A percentile compares a stretch with the other conserved stretches of the same genome.
phyloP scores from a whole-genome alignment of 2,797 vertebrate species.

The Gallinago stenura region DNA sequence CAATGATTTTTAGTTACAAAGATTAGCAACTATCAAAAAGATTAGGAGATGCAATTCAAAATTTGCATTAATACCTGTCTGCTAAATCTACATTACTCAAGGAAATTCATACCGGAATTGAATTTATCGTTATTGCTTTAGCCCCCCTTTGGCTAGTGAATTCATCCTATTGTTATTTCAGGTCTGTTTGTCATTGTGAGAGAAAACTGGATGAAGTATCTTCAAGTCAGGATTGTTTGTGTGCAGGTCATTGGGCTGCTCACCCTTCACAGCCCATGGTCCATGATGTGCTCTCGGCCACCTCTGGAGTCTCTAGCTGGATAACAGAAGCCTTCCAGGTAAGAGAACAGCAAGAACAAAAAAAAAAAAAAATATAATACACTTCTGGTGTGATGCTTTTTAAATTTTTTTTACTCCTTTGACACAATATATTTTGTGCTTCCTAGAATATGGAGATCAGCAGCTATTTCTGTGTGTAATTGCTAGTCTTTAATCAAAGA shows the following conservation, averaged over 20 bases:
- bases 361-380: background rate
- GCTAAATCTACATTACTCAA: background rate
- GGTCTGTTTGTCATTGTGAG: background rate
- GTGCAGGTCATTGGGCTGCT: background rate
- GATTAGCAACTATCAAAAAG: background rate
- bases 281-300: rapidly evolving
- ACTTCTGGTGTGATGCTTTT: background rate
- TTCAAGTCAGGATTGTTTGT: background rate
- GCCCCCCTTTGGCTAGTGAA: background rate
- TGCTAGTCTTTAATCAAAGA: background rate
- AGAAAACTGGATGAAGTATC: background rate
- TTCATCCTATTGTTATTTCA: background rate
- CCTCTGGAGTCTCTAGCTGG: background rate
- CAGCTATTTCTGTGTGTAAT: background rate
- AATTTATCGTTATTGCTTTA: background rate
- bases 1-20: background rate
- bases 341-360: background rate
- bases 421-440: background rate
- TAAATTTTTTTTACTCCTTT: background rate
- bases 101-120: background rate
- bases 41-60: background rate
- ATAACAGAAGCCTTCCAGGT: background rate
- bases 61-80: background rate
- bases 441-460: background rate
- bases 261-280: rapidly evolving